Conservation (phyloP, 2,113 vertebrate species). For the Hyperopisus bebe region DNA sequence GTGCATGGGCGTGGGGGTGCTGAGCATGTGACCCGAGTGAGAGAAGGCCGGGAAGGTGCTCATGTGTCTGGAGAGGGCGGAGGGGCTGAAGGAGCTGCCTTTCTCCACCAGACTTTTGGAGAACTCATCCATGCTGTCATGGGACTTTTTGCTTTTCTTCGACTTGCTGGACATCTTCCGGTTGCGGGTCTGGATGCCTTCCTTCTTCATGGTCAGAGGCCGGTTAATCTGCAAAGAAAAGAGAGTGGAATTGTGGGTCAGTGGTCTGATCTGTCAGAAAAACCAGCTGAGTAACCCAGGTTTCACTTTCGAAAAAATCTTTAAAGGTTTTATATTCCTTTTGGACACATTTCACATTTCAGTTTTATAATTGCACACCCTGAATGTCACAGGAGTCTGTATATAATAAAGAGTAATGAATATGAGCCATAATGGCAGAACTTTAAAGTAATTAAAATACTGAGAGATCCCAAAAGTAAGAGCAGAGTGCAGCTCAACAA, state of each 20-base stretch:
- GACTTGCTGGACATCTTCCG: constrained; percentile 99
- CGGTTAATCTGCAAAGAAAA: constrained; percentile 86
- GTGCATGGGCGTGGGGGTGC: constrained; percentile 94
- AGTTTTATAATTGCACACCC: not conserved
- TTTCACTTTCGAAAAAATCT: not conserved
- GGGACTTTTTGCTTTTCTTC: constrained; percentile 98
- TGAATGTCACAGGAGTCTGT: not conserved
- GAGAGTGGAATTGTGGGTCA: constrained; percentile 16
- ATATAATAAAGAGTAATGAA: not conserved
- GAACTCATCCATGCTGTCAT: constrained; percentile 89
- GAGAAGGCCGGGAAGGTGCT: constrained; percentile 90
- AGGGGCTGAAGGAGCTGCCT: constrained; percentile 87
- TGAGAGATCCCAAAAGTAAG: not conserved
- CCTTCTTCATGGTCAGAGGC: constrained; percentile 99
- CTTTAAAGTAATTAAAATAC: not conserved
- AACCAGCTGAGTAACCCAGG: not conserved
- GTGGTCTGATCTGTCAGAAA: not conserved
- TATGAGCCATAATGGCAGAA: not conserved
- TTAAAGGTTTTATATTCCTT: not conserved
- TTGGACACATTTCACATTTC: not conserved
- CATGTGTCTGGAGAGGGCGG: constrained; percentile 93
- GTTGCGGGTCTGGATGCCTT: constrained; percentile 98
- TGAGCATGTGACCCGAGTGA: constrained; percentile 96
- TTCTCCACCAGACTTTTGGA: constrained; percentile 85
- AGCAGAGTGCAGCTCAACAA: not conserved